Percentiles rank a stretch among this genome's conserved stretches.
These are phyloP conservation scores for Martes martes DNA, from an alignment of 2,113 vertebrate species.

Conservation along the genomic window DNA sequence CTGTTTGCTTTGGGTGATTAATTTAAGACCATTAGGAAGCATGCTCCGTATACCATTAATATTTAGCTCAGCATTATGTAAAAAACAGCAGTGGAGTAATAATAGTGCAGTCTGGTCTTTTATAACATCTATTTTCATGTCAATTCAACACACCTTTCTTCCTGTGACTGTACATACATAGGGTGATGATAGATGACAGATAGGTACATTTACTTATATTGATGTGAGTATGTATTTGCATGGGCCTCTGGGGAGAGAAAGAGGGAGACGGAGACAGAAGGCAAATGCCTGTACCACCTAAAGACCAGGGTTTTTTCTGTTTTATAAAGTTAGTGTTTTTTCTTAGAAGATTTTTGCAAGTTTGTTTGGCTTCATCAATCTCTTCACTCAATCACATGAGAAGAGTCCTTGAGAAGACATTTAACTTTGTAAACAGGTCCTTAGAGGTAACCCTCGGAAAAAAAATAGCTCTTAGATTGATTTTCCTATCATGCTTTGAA, in stretches of 20 bases:
- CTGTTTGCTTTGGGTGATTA: background rate
- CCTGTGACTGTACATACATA: background rate
- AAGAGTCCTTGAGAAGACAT: slow-evolving; percentile 77
- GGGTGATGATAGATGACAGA: background rate
- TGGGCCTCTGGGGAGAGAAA: background rate
- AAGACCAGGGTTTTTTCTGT: background rate
- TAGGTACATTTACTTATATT: background rate
- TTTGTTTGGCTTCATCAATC: slow-evolving; percentile 79
- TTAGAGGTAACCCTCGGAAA: slow-evolving; percentile 67
- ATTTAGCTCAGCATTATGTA: background rate
- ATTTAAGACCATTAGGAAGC: background rate
- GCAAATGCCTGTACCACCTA: background rate
- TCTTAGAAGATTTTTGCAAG: slow-evolving; percentile 31
- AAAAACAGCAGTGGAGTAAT: background rate
- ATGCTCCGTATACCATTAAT: background rate
- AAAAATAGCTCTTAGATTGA: slow-evolving; percentile 71
- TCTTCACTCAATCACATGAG: slow-evolving; percentile 68
- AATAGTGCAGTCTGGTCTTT: background rate
- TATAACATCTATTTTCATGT: background rate
- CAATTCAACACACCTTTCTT: background rate
- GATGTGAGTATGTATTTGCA: background rate
- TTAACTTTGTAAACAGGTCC: slow-evolving; percentile 74
- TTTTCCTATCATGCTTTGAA: slow-evolving; percentile 83
- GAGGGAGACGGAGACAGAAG: background rate
- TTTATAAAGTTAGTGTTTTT: slow-evolving; percentile 53